Conservation (phyloP, 2,888 invertebrate genomes). For the Dioctria rufipes region DNA sequence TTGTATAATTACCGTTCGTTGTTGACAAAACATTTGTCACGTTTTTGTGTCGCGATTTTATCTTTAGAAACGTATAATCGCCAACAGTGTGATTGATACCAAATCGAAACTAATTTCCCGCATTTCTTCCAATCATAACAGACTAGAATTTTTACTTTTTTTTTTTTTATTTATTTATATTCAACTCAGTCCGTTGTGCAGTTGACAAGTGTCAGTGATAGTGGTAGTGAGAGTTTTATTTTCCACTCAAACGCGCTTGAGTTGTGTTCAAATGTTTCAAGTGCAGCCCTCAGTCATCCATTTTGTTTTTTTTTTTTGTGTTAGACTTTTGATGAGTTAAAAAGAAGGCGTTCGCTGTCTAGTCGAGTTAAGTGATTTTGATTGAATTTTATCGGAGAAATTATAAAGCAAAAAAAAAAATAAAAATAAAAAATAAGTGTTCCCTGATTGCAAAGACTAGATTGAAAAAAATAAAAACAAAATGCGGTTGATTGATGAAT, state of each 20-base stretch:
- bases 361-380: background rate
- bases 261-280: background rate
- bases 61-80: background rate
- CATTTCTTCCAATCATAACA: slow-evolving; percentile 16
- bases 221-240: background rate
- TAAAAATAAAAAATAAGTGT: background rate
- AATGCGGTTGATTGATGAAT: slow-evolving; percentile 59
- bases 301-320: background rate
- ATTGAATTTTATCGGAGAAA: slow-evolving; percentile 9
- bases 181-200: background rate
- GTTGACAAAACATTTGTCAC: slow-evolving; percentile 38
- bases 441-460: background rate
- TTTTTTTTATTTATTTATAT: background rate
- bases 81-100: background rate
- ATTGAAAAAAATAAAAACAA: background rate
- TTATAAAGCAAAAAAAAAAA: background rate
- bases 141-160: background rate
- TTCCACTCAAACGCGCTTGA: background rate
- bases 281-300: background rate
- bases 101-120: slow-evolving; percentile 16
- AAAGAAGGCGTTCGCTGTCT: background rate
- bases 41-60: slow-evolving; percentile 11
- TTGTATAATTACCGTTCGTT: background rate
- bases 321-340: too few relatives aligned
- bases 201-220: background rate